phyloP scores from a whole-genome alignment of 2,888 invertebrate genomes.

The Xanthia togata region DNA sequence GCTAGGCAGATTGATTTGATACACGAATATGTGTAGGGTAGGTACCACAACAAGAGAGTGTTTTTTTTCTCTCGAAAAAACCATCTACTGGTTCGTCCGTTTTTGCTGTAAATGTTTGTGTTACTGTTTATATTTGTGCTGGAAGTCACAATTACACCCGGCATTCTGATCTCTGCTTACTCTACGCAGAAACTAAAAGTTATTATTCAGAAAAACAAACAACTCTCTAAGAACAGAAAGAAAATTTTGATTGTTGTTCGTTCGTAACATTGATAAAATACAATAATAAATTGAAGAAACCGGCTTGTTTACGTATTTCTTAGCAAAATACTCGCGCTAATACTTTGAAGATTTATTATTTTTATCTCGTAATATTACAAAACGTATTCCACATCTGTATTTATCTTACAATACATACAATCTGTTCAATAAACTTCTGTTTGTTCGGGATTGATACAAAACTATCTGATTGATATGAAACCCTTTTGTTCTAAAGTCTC shows the following conservation, averaged over 20 bases:
- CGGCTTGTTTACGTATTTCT: conserved; percentile 3
- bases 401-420: background rate
- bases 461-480: conserved; percentile 22
- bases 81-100: no score
- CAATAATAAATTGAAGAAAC: conserved; percentile 30
- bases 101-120: background rate
- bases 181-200: background rate
- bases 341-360: conserved; percentile 13
- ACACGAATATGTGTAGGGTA: background rate
- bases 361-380: conserved; percentile 22
- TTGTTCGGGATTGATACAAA: conserved; percentile 18
- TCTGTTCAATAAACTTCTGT: background rate
- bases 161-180: background rate
- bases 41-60: background rate
- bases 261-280: conserved; percentile 11
- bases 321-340: background rate
- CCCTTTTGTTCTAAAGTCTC: conserved; percentile 36
- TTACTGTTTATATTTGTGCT: background rate
- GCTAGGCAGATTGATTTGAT: no score
- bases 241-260: conserved; percentile 25
- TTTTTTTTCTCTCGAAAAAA: no score
- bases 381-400: conserved; percentile 8
- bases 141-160: background rate
- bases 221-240: conserved; percentile 10
- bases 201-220: conserved; percentile 24